Conservation (phyloP, 2,888 invertebrate genomes). For the Agrotis exclamationis region DNA sequence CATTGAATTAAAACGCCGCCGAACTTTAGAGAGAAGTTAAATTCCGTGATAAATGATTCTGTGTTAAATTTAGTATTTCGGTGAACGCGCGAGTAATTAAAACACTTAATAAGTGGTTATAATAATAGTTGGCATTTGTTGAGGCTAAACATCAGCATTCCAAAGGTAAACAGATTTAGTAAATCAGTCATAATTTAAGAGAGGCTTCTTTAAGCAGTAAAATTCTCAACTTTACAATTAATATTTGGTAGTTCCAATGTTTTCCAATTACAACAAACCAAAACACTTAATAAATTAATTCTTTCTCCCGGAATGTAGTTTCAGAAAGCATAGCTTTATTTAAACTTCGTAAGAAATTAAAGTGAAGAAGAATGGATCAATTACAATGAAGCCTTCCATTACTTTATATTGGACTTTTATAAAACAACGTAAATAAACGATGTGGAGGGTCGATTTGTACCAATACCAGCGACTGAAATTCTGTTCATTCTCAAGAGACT, state of each 20-base stretch:
- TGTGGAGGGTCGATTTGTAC: slow-evolving; percentile 2
- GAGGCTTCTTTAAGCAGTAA: slow-evolving; percentile 4
- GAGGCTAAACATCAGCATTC: slow-evolving; percentile 10
- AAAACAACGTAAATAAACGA: slow-evolving; percentile 19
- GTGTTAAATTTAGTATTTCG: slow-evolving; percentile 41
- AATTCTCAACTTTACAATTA: slow-evolving; percentile 15
- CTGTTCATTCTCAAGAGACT: background rate
- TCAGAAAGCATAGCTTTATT: slow-evolving; percentile 18
- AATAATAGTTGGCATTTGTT: slow-evolving; percentile 15
- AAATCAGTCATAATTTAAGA: background rate
- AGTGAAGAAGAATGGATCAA: slow-evolving; percentile 30
- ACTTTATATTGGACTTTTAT: slow-evolving; percentile 17
- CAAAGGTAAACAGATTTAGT: background rate
- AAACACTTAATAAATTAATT: slow-evolving; percentile 7
- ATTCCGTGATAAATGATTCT: slow-evolving; percentile 50
- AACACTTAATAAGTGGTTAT: slow-evolving; percentile 32
- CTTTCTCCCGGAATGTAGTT: slow-evolving; percentile 7
- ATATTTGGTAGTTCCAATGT: background rate
- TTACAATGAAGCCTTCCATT: slow-evolving; percentile 29
- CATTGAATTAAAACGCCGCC: slow-evolving; percentile 32
- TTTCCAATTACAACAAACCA: background rate
- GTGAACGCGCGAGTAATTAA: slow-evolving; percentile 48
- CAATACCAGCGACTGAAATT: background rate
- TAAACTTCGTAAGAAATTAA: slow-evolving; percentile 29
- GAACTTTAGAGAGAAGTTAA: slow-evolving; percentile 35